Percentiles rank a stretch among this genome's conserved stretches.
Conservation (phyloP, 2,797 vertebrate genomes). For the Pseudochaenichthys georgianus region DNA sequence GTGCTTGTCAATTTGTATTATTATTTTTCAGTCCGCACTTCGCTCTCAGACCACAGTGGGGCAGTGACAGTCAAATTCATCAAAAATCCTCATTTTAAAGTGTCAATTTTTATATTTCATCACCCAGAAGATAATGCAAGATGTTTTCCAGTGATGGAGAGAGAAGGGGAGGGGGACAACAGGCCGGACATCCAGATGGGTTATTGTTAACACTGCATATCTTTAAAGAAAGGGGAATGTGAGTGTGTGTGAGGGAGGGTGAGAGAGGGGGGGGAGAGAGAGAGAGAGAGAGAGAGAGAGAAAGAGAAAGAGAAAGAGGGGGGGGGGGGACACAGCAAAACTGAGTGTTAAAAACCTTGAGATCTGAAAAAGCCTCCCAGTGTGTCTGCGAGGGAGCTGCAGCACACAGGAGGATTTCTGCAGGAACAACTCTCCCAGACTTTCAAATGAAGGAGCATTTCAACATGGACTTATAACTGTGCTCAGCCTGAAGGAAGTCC, state of each 20-base stretch:
- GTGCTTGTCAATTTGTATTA: too few species aligned
- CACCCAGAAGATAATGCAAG: not conserved
- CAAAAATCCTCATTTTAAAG: not conserved
- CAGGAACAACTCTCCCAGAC: not conserved
- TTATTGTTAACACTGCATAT: not conserved
- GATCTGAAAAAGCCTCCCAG: slow-evolving; percentile 42
- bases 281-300: slow-evolving; percentile 8
- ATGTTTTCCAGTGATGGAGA: not conserved
- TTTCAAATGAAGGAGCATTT: not conserved
- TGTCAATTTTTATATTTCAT: not conserved
- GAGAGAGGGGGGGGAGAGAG: slow-evolving; percentile 8
- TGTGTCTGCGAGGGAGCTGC: slow-evolving; percentile 38
- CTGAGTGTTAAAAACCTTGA: slow-evolving; percentile 41
- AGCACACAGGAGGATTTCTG: slow-evolving; percentile 18
- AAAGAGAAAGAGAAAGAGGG: not conserved
- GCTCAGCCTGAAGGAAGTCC: slow-evolving; percentile 20
- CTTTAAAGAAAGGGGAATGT: not conserved
- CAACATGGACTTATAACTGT: slow-evolving; percentile 22
- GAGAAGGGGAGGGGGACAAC: not conserved
- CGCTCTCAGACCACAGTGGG: slow-evolving; percentile 35
- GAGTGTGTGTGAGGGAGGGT: not conserved
- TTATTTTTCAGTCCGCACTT: slow-evolving; percentile 8
- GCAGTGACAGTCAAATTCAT: slow-evolving; percentile 5
- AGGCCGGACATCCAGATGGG: not conserved
- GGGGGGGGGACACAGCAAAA: slow-evolving; percentile 14